Evolutionary conservation across 2,113 vertebrate genomes (phyloP).

Genomic region (Sinocyclocheilus anshuiensis): DNA sequence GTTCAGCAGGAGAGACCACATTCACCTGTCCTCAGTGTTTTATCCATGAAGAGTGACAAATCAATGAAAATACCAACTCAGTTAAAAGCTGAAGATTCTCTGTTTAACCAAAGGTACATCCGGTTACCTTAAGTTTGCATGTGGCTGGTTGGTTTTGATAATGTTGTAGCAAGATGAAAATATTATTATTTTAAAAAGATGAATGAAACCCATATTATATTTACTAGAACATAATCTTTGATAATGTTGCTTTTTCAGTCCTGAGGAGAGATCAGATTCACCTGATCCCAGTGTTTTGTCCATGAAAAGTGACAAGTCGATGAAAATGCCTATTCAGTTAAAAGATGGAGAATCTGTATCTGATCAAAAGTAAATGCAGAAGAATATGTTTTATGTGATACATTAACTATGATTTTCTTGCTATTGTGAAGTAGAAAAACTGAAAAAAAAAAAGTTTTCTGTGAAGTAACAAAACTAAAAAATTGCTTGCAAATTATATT

Average conservation of each 20-base stretch:
- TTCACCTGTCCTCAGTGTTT: neutral
- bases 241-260: neutral
- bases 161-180: too few relatives aligned
- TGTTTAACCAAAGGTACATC: neutral
- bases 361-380: neutral
- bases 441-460: too few relatives aligned
- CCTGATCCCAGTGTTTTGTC: neutral
- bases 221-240: neutral
- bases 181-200: too few relatives aligned
- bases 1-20: neutral
- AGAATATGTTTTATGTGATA: neutral
- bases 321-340: neutral
- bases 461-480: neutral
- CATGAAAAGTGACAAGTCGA: constrained; percentile 13
- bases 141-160: too few relatives aligned
- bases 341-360: neutral
- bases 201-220: neutral
- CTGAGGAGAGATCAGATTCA: constrained; percentile 1
- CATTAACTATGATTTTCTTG: neutral
- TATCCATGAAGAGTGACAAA: constrained; percentile 9
- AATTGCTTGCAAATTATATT: neutral
- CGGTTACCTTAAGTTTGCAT: too few relatives aligned
- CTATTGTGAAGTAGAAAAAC: neutral
- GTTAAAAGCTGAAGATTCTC: neutral
- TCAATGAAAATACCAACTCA: constrained; percentile 9